Conservation (phyloP, 2,888 invertebrate species). For the Temnothorax rugatulus region DNA sequence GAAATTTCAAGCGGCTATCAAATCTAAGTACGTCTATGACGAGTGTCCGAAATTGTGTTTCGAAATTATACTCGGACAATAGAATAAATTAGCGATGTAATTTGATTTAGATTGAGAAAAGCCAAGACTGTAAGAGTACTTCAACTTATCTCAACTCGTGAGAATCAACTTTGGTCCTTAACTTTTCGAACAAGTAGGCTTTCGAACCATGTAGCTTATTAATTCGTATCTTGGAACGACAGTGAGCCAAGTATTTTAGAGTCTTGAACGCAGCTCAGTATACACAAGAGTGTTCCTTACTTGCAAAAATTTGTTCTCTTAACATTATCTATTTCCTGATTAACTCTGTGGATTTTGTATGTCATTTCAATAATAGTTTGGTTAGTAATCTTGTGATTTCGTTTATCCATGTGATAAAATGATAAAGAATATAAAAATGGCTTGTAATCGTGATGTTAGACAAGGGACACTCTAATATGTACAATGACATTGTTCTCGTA, state of each 20-base stretch:
- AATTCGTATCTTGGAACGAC: background rate
- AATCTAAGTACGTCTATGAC: background rate
- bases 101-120: background rate
- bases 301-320: background rate
- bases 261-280: background rate
- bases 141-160: background rate
- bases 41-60: background rate
- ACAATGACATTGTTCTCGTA: constrained; percentile 47
- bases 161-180: background rate
- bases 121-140: background rate
- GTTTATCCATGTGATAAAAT: background rate
- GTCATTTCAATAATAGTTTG: background rate
- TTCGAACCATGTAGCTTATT: background rate
- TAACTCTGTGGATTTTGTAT: background rate
- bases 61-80: background rate
- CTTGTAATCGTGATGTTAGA: background rate
- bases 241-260: background rate
- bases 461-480: constrained; percentile 8
- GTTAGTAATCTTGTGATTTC: constrained; percentile 4
- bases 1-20: constrained; percentile 6
- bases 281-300: background rate
- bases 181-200: constrained; percentile 8
- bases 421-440: background rate
- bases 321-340: background rate
- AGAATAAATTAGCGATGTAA: background rate